phyloP scores from a whole-genome alignment of 2,113 vertebrate genomes.

The Aviceda subcristata region DNA sequence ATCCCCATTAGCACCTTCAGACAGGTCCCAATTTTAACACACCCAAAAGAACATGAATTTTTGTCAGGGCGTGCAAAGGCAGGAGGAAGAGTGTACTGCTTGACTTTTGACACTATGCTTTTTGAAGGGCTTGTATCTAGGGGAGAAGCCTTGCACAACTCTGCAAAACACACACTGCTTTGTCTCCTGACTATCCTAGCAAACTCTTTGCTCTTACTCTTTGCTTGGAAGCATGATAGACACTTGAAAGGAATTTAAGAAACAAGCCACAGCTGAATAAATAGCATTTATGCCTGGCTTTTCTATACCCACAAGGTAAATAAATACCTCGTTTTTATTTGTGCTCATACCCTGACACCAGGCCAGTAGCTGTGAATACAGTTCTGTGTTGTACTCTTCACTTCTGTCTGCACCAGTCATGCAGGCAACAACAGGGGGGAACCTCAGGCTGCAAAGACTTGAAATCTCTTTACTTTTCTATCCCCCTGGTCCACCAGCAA shows the following conservation, averaged over 20 bases:
- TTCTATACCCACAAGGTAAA: background rate
- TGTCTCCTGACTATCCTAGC: background rate
- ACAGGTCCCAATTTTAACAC: background rate
- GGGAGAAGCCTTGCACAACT: background rate
- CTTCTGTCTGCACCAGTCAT: background rate
- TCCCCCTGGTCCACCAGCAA: background rate
- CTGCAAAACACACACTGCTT: background rate
- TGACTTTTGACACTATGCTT: background rate
- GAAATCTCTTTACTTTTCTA: background rate
- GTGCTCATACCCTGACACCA: background rate
- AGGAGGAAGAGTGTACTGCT: background rate
- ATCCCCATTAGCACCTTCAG: background rate
- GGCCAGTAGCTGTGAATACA: background rate
- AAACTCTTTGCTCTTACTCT: background rate
- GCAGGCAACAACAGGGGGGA: background rate
- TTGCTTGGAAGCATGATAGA: background rate
- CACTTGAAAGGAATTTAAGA: background rate
- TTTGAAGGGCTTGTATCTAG: background rate
- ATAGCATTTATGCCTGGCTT: background rate
- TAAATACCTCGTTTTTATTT: background rate
- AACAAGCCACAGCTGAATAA: background rate
- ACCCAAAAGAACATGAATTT: background rate
- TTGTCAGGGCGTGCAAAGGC: background rate
- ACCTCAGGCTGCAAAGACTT: background rate
- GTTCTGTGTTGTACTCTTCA: background rate